Percentiles rank a stretch among this genome's conserved stretches.
These are phyloP conservation scores for Zophobas atratus DNA, from an alignment of 1,140 invertebrate species.

Conservation along the genomic window DNA sequence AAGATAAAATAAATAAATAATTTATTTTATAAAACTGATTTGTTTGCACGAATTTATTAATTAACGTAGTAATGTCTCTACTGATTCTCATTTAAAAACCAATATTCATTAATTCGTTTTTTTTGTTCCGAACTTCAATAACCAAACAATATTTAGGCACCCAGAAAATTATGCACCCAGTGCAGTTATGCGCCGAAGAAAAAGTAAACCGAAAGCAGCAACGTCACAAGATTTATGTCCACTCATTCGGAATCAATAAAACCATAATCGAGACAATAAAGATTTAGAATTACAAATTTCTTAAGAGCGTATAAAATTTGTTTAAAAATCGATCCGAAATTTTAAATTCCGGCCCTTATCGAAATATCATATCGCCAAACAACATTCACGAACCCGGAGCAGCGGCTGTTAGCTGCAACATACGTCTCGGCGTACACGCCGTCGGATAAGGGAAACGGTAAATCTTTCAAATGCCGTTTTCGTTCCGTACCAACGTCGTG, in stretches of 20 bases:
- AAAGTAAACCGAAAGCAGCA: constrained; percentile 8
- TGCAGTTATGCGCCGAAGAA: not conserved
- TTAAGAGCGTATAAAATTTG: constrained; percentile 57
- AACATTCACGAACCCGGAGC: constrained; percentile 41
- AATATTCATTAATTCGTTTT: too few species aligned
- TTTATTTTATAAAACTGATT: too few species aligned
- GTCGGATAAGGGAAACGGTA: constrained; percentile 46
- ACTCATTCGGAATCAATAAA: constrained; percentile 30
- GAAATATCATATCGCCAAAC: constrained; percentile 48
- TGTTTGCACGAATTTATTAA: too few species aligned
- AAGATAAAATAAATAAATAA: too few species aligned
- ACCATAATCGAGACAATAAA: constrained; percentile 46
- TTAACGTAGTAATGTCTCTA: too few species aligned
- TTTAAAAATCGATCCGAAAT: constrained; percentile 56
- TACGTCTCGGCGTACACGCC: constrained; percentile 10
- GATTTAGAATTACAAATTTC: constrained; percentile 60
- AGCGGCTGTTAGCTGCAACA: constrained; percentile 18
- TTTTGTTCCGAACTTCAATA: too few species aligned
- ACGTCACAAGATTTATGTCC: constrained; percentile 22
- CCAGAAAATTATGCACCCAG: not conserved
- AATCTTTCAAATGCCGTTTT: constrained; percentile 49
- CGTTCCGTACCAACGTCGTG: constrained; percentile 37
- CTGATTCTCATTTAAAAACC: too few species aligned
- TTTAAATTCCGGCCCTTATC: constrained; percentile 58
- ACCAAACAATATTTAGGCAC: too few species aligned